These are phyloP conservation scores for Heloderma charlesbogerti DNA, from an alignment of 2,113 vertebrate genomes.

Conservation along the genomic window DNA sequence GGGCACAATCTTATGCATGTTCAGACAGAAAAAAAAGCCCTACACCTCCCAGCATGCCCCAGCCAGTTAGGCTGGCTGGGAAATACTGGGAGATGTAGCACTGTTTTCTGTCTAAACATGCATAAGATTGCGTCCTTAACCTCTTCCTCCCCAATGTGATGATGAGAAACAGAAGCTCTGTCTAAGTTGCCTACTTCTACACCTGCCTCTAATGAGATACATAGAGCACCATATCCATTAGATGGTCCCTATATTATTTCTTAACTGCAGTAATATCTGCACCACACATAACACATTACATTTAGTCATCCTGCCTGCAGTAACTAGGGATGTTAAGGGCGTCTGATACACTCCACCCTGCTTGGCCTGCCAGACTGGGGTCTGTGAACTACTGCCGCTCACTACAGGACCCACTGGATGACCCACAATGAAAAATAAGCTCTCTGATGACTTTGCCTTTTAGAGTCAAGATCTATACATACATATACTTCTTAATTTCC, in stretches of 20 bases:
- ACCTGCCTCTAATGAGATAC: neutral
- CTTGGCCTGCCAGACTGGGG: no score
- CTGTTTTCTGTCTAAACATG: no score
- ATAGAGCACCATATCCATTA: accelerated
- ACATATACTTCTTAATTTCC: accelerated
- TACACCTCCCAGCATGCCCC: no score
- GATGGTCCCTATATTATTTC: neutral
- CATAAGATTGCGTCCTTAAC: neutral
- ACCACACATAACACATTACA: neutral
- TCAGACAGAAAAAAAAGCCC: no score
- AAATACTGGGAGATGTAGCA: no score
- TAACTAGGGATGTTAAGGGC: neutral
- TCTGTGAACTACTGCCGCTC: no score
- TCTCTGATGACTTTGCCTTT: conserved; percentile 15
- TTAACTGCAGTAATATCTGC: neutral
- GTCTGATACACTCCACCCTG: no score
- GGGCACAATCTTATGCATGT: neutral
- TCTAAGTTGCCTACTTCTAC: neutral
- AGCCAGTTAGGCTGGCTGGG: no score
- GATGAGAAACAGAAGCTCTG: neutral
- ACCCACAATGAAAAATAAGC: neutral
- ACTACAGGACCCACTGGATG: no score
- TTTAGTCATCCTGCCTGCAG: neutral
- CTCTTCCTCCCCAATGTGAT: neutral
- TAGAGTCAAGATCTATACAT: conserved; percentile 4